Evolutionary conservation across 1,140 invertebrate species (phyloP).

Genomic region (Drosophila truncata): DNA sequence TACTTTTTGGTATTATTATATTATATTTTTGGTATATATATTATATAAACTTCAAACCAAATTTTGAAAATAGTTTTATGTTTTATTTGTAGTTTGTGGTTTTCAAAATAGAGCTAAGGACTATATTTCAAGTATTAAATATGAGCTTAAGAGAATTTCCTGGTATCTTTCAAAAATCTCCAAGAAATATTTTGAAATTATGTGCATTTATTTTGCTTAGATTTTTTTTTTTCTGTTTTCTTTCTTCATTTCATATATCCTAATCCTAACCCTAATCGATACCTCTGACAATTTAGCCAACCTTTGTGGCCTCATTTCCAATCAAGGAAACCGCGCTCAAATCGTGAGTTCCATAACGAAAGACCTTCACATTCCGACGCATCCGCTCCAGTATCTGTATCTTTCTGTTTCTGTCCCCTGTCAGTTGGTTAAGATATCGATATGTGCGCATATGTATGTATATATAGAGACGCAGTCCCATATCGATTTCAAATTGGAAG

Average conservation of each 20-base stretch:
- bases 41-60: too few relatives aligned
- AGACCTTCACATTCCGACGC: constrained; percentile 68
- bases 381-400: constrained; percentile 45
- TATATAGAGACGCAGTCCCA: constrained; percentile 18
- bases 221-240: not conserved
- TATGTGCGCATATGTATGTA: constrained; percentile 22
- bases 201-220: not conserved
- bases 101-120: too few relatives aligned
- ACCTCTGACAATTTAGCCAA: constrained; percentile 1
- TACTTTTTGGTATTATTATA: too few relatives aligned
- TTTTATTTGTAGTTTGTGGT: too few relatives aligned
- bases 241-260: not conserved
- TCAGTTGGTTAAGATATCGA: constrained; percentile 52
- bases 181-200: not conserved
- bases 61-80: too few relatives aligned
- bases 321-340: constrained; percentile 13
- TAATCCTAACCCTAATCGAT: constrained; percentile 1
- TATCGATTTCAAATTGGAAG: constrained; percentile 76
- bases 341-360: constrained; percentile 14
- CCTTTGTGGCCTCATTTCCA: constrained; percentile 3
- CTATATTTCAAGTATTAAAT: too few relatives aligned
- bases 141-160: too few relatives aligned
- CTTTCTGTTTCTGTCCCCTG: constrained; percentile 42
- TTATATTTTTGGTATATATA: too few relatives aligned
- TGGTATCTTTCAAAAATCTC: too few relatives aligned